Percentiles rank a stretch among this genome's conserved stretches.
These are phyloP conservation scores for Leptinotarsa peninsularis DNA, from an alignment of 2,888 invertebrate species.

Conservation along the genomic window DNA sequence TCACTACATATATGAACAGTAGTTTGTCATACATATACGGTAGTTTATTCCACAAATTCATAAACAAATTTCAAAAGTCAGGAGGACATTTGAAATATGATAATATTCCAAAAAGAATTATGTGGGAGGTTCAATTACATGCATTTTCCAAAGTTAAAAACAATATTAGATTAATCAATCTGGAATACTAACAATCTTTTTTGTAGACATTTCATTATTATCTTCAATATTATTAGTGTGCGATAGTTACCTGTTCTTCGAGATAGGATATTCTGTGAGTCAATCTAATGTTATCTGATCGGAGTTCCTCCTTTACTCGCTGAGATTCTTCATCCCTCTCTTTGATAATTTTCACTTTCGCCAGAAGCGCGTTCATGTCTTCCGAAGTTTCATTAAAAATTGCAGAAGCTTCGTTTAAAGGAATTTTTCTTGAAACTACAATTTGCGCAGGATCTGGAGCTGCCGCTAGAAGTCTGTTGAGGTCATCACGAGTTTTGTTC, in stretches of 20 bases:
- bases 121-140: no score
- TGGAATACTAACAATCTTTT: no score
- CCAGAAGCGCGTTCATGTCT: conserved; percentile 70
- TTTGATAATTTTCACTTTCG: conserved; percentile 72
- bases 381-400: conserved; percentile 52
- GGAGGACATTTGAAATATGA: no score
- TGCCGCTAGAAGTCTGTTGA: conserved; percentile 74
- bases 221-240: no score
- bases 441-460: conserved; percentile 75
- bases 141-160: no score
- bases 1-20: no score
- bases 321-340: conserved; percentile 75
- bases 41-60: no score
- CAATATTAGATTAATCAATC: no score
- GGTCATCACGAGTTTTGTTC: conserved; percentile 77
- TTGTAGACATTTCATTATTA: no score
- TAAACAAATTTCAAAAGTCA: no score
- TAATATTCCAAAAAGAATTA: no score
- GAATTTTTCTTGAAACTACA: conserved; percentile 70
- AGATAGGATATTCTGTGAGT: conserved; percentile 90
- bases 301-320: conserved; percentile 73
- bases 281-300: conserved; percentile 84
- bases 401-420: conserved; percentile 55
- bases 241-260: conserved; percentile 80
- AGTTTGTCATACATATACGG: no score